These are phyloP conservation scores for Daubentonia madagascariensis DNA, from an alignment of 2,113 vertebrate genomes.

Conservation along the genomic window DNA sequence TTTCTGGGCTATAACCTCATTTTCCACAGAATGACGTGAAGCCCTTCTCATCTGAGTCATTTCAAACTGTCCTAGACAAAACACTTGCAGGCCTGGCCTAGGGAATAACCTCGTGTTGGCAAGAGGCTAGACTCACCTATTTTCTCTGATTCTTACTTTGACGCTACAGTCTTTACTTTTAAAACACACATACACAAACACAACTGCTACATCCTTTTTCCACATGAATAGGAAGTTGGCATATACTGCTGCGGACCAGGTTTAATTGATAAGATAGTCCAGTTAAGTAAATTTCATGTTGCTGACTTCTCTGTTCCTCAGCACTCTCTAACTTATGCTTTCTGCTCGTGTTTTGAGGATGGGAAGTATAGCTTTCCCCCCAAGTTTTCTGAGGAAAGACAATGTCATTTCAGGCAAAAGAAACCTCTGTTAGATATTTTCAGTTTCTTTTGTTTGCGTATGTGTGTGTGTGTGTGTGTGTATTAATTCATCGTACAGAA, in stretches of 20 bases:
- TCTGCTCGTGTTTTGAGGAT: conserved; percentile 77
- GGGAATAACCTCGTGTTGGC: conserved; percentile 51
- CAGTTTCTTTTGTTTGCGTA: background rate
- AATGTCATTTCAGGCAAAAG: conserved; percentile 61
- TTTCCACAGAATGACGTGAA: conserved; percentile 51
- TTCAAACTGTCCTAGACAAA: conserved; percentile 72
- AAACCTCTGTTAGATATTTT: background rate
- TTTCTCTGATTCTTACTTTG: conserved; percentile 70
- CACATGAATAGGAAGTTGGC: conserved; percentile 65
- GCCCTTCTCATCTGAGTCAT: conserved; percentile 70
- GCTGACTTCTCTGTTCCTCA: conserved; percentile 77
- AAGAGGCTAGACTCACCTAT: conserved; percentile 38
- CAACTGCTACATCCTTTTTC: conserved; percentile 69
- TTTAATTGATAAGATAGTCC: conserved; percentile 72
- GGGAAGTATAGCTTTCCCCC: conserved; percentile 71
- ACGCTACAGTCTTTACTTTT: conserved; percentile 65
- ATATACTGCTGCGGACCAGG: conserved; percentile 55
- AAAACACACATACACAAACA: conserved; percentile 71
- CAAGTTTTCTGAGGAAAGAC: conserved; percentile 67
- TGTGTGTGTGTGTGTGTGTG: background rate
- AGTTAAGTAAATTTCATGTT: conserved; percentile 68
- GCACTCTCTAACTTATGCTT: conserved; percentile 63
- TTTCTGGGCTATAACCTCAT: conserved; percentile 65
- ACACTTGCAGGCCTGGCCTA: conserved; percentile 60
- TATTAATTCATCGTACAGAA: background rate